phyloP scores from a whole-genome alignment of 2,888 invertebrate genomes.

The Nomada hirtipes region DNA sequence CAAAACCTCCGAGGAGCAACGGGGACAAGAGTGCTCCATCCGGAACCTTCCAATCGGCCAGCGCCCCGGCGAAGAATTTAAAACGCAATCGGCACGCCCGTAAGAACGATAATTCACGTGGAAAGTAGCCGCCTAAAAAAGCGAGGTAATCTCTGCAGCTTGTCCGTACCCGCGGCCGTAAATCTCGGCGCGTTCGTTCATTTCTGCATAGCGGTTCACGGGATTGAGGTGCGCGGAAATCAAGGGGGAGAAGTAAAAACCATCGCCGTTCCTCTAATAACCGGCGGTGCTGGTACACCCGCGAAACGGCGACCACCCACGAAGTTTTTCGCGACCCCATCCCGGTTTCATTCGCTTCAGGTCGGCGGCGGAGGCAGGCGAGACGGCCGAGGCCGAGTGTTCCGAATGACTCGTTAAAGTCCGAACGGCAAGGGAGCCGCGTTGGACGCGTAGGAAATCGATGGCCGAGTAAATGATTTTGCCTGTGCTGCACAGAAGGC shows the following conservation, averaged over 20 bases:
- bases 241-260: slow-evolving; percentile 61
- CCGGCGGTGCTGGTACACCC: slow-evolving; percentile 57
- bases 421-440: slow-evolving; percentile 48
- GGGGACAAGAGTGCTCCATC: neutral
- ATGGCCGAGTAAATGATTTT: slow-evolving; percentile 71
- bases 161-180: slow-evolving; percentile 64
- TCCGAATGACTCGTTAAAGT: slow-evolving; percentile 70
- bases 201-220: slow-evolving; percentile 67
- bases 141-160: slow-evolving; percentile 66
- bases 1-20: neutral
- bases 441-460: slow-evolving; percentile 61
- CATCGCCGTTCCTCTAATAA: slow-evolving; percentile 60
- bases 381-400: slow-evolving; percentile 41
- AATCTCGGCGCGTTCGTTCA: slow-evolving; percentile 59
- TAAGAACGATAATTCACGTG: slow-evolving; percentile 64
- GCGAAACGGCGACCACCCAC: slow-evolving; percentile 42
- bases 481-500: slow-evolving; percentile 28
- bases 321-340: slow-evolving; percentile 7
- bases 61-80: slow-evolving; percentile 35
- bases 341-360: neutral
- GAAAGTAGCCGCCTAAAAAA: slow-evolving; percentile 64
- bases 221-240: slow-evolving; percentile 60
- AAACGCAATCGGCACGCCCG: slow-evolving; percentile 55
- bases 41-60: slow-evolving; percentile 31
- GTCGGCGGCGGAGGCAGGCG: neutral